Base-by-base conservation (phyloP, 2,797 vertebrate genomes). In the Scolopax bukidnonensis region DNA sequence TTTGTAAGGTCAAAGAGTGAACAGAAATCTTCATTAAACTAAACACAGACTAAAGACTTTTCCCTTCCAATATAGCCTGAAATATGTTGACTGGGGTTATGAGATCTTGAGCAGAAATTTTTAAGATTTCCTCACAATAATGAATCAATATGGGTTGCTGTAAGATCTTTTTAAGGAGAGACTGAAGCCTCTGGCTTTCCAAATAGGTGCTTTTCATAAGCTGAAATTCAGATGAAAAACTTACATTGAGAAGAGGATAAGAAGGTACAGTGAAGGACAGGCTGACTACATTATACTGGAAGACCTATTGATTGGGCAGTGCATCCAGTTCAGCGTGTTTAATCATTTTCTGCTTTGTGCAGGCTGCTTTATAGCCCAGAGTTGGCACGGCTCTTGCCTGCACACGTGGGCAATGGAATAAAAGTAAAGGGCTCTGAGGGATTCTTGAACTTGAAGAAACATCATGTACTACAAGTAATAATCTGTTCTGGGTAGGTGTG, bases 361-460 rank as follows among this genome's bases (percentile, higher is more conserved):
- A 64, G 64, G 28, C 30, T 90, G 45, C 50, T 67, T 93, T 63
- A 61, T 45, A 84, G 70, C 76, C 61, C 59, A 74, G 48, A 50
- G 12, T 23, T 95, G 67, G 69, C 68, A 61, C 0, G 1, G 16
- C 9, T 57, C 81, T 90, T 85, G 33, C 30, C 57, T 77, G 51
- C 8, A 19, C 10, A 17, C 25, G 33, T 74, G 48, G 33, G 28
- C 61, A 61, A 51, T 69, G 36, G 32, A 87, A 64, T 79, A 43
- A 64, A 91, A 91, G 43, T 6, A 59, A 63, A 89, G 23, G 23
- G 11, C 33, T 89, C 88, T 60, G 64, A 85, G 78, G 7, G n/a
- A 50, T 77, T 81, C 85, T 78, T 95, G 73, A 78, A 32, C 19
- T n/a, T 74, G 45, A 84, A 82, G 73, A 90, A 94, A 90, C n/a